phyloP scores from a whole-genome alignment of 2,888 invertebrate genomes.

The Pilophorus perplexus region DNA sequence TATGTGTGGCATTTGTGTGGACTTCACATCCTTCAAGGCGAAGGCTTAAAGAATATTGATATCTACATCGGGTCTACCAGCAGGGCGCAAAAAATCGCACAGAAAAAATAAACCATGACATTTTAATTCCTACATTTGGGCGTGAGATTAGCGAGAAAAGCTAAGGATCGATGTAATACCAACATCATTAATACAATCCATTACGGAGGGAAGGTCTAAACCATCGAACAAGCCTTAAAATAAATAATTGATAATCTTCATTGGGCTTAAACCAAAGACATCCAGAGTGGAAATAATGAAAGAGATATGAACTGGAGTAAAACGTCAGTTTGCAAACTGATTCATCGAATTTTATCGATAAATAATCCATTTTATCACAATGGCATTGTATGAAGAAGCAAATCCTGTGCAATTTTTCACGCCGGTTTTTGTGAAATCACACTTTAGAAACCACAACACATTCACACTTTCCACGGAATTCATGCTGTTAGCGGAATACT shows the following conservation, averaged over 20 bases:
- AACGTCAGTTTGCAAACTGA: not conserved
- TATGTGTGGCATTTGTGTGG: slow-evolving; percentile 15
- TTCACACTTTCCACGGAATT: slow-evolving; percentile 27
- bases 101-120: not conserved
- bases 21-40: not conserved
- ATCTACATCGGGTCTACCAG: slow-evolving; percentile 31
- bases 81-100: not conserved
- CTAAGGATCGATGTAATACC: no score
- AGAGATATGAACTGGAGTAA: not conserved
- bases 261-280: no score
- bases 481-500: slow-evolving; percentile 21
- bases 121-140: no score
- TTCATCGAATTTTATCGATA: no score
- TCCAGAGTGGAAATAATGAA: not conserved
- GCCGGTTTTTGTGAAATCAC: slow-evolving; percentile 2
- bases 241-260: no score
- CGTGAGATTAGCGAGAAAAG: no score
- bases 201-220: no score
- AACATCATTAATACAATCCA: no score
- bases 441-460: slow-evolving; percentile 29
- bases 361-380: no score
- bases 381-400: no score
- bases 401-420: no score
- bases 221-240: no score
- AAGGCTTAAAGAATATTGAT: not conserved